Percentiles rank a stretch among this genome's conserved stretches.
These are phyloP conservation scores for Psilopogon haemacephalus DNA, from an alignment of 2,113 vertebrate species.

Conservation along the genomic window DNA sequence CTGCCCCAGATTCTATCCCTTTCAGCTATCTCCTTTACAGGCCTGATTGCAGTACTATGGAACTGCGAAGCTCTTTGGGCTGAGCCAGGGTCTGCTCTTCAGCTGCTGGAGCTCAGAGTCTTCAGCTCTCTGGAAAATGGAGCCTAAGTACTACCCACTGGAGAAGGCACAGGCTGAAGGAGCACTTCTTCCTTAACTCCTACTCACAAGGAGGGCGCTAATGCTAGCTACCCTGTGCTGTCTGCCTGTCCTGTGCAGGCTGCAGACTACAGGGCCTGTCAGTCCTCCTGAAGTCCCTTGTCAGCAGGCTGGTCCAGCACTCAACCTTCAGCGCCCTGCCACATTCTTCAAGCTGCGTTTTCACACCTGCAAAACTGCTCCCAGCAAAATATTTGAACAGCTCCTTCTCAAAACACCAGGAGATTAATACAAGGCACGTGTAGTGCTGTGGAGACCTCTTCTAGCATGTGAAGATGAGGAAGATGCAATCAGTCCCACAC, in stretches of 20 bases:
- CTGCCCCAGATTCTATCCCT: background rate
- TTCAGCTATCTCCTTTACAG: background rate
- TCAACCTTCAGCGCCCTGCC: background rate
- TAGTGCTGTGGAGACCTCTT: background rate
- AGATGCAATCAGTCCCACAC: background rate
- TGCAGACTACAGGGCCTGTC: background rate
- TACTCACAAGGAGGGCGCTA: background rate
- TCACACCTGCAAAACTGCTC: background rate
- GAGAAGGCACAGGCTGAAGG: background rate
- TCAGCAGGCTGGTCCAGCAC: background rate
- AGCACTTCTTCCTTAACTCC: background rate
- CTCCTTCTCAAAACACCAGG: constrained; percentile 31
- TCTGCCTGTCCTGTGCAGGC: background rate
- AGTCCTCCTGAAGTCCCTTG: background rate
- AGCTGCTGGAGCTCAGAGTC: background rate
- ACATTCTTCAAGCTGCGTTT: background rate
- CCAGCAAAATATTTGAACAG: constrained; percentile 39
- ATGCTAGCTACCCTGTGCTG: background rate
- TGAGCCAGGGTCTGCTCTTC: background rate
- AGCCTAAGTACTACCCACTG: background rate
- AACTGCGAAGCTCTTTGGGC: background rate
- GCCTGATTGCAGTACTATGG: background rate
- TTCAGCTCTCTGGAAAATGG: background rate
- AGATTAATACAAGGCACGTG: background rate
- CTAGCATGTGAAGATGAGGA: background rate